Conservation (phyloP, 1,140 invertebrate species). For the Maniola jurtina region DNA sequence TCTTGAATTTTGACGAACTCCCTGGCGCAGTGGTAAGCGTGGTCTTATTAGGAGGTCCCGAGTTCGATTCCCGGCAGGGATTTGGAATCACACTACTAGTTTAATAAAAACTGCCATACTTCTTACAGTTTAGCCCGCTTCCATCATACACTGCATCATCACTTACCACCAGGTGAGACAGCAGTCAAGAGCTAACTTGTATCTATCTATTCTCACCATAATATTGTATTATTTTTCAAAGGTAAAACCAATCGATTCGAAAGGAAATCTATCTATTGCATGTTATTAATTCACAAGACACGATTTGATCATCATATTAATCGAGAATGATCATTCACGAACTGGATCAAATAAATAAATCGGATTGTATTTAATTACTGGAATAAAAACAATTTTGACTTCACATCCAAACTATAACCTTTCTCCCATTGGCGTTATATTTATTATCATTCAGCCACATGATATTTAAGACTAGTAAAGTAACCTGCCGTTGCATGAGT, state of each 20-base stretch:
- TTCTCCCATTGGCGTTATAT: conserved; percentile 8
- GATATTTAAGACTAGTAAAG: not conserved
- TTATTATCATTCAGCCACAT: conserved; percentile 2
- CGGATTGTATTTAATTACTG: conserved; percentile 10
- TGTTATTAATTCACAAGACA: not conserved
- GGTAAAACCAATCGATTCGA: not conserved
- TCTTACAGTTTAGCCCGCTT: no score
- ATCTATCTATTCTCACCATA: not conserved
- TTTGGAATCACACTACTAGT: no score
- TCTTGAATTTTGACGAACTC: no score
- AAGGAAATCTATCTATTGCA: not conserved
- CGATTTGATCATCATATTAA: conserved; percentile 2
- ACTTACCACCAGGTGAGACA: no score
- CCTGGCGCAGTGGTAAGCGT: no score
- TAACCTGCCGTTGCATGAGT: not conserved
- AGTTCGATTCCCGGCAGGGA: no score
- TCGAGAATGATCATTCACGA: not conserved
- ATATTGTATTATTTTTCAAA: not conserved
- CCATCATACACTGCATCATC: no score
- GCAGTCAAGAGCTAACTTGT: no score
- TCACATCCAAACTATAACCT: conserved; percentile 4
- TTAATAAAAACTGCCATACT: no score
- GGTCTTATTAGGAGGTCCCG: no score
- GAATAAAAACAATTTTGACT: not conserved
- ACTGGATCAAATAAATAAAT: conserved; percentile 11